Base-by-base conservation (phyloP, 2,113 vertebrate genomes). In the Tursiops truncatus region DNA sequence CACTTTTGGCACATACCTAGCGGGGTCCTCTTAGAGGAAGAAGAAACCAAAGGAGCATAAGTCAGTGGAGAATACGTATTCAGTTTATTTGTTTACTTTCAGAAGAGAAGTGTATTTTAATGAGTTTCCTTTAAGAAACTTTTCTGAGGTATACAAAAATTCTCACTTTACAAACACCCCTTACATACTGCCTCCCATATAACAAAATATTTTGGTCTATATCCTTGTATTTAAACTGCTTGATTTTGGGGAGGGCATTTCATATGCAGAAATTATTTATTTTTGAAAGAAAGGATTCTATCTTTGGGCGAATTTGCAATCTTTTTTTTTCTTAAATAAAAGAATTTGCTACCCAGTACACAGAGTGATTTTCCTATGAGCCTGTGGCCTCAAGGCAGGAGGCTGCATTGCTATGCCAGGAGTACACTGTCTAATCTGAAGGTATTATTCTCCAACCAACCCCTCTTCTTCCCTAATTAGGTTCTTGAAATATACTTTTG, bases 241-340 rank as follows among this genome's bases (percentile, higher is more conserved):
- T 94, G 21, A 85, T 56, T 56, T 90, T 28, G 12, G 28, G 5
- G 21, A 21, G 60, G 31, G 20, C 13, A 15, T 77, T 94, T 90
- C 28, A 79, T 79, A 23, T 20, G 5, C 56, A 82, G 50, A 68
- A 94, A 67, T 96, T 65, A 76, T 6, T 92, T 94, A 89, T 44
- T 68, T 95, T 94, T 96, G 44, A 88, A 84, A 84, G 41, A 70
- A 92, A 70, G 31, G 1, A 68, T 87, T 94, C 93, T 74, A n/a
- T 70, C 21, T 94, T 96, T 95, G 26, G 36, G 38, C 44, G 60
- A 89, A 9, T 92, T 94, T 80, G 18, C 8, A 68, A 0, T 28
- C 12, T 74, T 85, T 70, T 67, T 50, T 50, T 20, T 83, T 58
- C 53, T 56, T 6, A 4, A 53, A 58, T 70, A 28, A 18, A 81